Conservation (phyloP, 2,888 invertebrate species). For the Athripsodes cinereus region DNA sequence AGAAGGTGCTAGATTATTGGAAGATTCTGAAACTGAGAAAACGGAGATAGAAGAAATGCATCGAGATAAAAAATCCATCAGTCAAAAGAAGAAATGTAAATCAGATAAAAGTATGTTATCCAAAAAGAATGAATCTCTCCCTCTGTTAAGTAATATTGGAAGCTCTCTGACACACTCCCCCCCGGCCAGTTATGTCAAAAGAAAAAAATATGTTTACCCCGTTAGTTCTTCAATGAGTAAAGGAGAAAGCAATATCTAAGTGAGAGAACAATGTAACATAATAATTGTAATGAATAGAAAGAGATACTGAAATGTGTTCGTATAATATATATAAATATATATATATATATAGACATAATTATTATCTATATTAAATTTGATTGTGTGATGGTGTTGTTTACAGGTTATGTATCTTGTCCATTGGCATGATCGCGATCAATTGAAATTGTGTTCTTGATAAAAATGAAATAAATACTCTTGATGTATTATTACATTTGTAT, state of each 20-base stretch:
- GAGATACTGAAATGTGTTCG: neutral
- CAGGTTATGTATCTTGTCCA: too few species aligned
- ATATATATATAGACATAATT: too few species aligned
- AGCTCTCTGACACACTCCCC: constrained; percentile 34
- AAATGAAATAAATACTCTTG: too few species aligned
- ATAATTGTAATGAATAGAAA: neutral
- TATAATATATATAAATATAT: neutral
- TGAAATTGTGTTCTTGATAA: too few species aligned
- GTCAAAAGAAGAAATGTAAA: constrained; percentile 25
- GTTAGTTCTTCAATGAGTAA: constrained; percentile 36
- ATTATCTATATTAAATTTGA: too few species aligned
- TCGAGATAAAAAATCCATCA: constrained; percentile 29
- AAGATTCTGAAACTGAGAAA: constrained; percentile 28
- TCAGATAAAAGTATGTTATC: constrained; percentile 29
- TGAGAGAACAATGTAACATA: neutral
- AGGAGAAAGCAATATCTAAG: constrained; percentile 51
- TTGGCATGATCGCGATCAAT: too few species aligned
- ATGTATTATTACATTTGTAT: too few species aligned
- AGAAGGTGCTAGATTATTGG: constrained; percentile 23
- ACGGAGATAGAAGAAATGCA: constrained; percentile 12
- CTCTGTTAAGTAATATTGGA: constrained; percentile 45
- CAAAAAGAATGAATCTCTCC: constrained; percentile 48
- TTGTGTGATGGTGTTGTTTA: too few species aligned
- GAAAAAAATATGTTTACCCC: constrained; percentile 59
- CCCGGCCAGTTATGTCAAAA: constrained; percentile 52